Base-by-base conservation (phyloP, 2,888 invertebrate species). In the Stomorhina lunata region DNA sequence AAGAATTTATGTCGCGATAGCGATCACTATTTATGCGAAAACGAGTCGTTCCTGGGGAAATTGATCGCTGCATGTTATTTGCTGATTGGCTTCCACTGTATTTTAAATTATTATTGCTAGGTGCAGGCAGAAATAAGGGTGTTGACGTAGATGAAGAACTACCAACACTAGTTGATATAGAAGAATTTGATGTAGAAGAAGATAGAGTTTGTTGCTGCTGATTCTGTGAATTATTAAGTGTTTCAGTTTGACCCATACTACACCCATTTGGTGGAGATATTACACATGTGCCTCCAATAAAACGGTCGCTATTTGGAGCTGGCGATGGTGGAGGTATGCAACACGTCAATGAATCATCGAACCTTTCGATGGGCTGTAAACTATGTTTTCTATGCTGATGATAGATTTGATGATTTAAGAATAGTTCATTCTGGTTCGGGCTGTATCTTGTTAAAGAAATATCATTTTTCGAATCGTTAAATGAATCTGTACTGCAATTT, bases 251-350 rank as follows among this genome's bases (percentile, higher is more conserved):
- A 2, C 12, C 32, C 0, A 77, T 29, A 32, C 59, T n/a, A 25
- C 20, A 43, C 2, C 43, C 63, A 57, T 17, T 61, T 12, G 72
- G 63, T 25, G 83, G 78, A 34, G 75, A 63, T 69, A 83, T 68
- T 29, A 84, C 83, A 50, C 73, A 79, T 10, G 65, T 79, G 1
- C 75, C 76, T 5, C 50, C 69, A 76, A 90, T 85, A 73, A 86
- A 88, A 17, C 90, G 88, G 72, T 91, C 91, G 79, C 87, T 90
- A 48, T 89, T 91, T 5, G 91, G 91, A 2, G 91, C 91, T 12
- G 91, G 91, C 2, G 91, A 91, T 9, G 91, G 91, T 7, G 91
- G 91, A 1, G 91, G 91, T 37, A 90, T 80, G 55, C 90, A 90
- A 50, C 90, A 89, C 2, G 87, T 85, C 9, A 87, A 83, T 0